phyloP scores from a whole-genome alignment of 2,888 invertebrate species.

The Tridacna gigas region DNA sequence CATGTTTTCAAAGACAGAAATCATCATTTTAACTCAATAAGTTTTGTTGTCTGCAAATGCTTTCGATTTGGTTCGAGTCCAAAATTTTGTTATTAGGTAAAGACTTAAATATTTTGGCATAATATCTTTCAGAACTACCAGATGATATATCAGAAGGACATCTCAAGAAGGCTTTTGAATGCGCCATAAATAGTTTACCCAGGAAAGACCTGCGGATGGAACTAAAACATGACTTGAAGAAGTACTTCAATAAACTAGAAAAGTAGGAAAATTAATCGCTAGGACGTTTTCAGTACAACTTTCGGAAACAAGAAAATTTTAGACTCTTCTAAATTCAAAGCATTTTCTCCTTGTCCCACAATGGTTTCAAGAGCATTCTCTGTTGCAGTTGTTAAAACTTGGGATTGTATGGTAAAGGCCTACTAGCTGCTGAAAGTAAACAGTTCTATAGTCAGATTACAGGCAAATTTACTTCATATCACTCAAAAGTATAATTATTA shows the following conservation, averaged over 20 bases:
- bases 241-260: constrained; percentile 58
- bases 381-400: no score
- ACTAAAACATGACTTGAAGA: constrained; percentile 60
- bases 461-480: no score
- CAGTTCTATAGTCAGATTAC: no score
- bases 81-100: not conserved
- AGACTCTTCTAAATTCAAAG: not conserved
- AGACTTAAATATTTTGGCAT: not conserved
- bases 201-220: constrained; percentile 54
- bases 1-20: not conserved
- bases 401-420: no score
- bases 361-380: not conserved
- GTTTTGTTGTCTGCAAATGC: no score
- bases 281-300: no score
- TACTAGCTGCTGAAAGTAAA: no score
- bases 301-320: no score
- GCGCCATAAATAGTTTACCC: constrained; percentile 61
- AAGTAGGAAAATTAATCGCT: constrained; percentile 52
- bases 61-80: no score
- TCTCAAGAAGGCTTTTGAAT: constrained; percentile 48
- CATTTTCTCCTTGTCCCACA: constrained; percentile 11
- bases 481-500: no score
- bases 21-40: not conserved
- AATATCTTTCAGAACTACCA: constrained; percentile 12
- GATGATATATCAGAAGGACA: constrained; percentile 20